These are phyloP conservation scores for Diadegma fenestrale DNA, from an alignment of 2,888 invertebrate genomes.

Conservation along the genomic window DNA sequence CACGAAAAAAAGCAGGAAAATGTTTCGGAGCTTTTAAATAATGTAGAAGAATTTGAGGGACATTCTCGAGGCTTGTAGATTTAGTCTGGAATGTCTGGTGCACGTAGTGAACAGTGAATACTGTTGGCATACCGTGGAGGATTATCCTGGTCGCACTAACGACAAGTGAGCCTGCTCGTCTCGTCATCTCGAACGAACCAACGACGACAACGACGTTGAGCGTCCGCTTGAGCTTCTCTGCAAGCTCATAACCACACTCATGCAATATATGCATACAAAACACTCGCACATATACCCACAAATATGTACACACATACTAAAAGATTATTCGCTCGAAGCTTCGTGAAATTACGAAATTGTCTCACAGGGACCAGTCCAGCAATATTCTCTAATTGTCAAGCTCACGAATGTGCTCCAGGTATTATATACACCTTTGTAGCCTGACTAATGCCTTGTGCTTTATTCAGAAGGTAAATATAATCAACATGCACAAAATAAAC, in stretches of 20 bases:
- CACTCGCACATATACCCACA: background rate
- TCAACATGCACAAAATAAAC: background rate
- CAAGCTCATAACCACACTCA: conserved; percentile 57
- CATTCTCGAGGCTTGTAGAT: conserved; percentile 5
- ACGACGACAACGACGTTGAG: conserved; percentile 48
- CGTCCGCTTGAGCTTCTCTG: conserved; percentile 52
- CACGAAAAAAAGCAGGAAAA: background rate
- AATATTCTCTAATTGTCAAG: conserved; percentile 61
- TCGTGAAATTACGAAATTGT: conserved; percentile 63
- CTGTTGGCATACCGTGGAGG: conserved; percentile 64
- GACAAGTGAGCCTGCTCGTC: conserved; percentile 66
- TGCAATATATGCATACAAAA: conserved; percentile 6
- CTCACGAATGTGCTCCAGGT: conserved; percentile 43
- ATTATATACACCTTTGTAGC: conserved; percentile 41
- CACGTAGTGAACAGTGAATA: conserved; percentile 37
- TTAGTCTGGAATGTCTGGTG: conserved; percentile 30
- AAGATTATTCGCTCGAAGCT: conserved; percentile 41
- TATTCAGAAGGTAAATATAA: conserved; percentile 7
- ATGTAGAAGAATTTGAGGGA: conserved; percentile 8
- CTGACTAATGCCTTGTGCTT: conserved; percentile 25
- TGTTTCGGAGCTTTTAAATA: background rate
- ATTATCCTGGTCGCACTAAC: conserved; percentile 65
- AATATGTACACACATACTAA: background rate
- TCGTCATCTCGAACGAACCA: conserved; percentile 61
- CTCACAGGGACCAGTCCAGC: conserved; percentile 46